A percentile compares a stretch with the other conserved stretches of the same genome.
Evolutionary conservation across 2,888 invertebrate species (phyloP).

Genomic region (Amphipyra berbera): DNA sequence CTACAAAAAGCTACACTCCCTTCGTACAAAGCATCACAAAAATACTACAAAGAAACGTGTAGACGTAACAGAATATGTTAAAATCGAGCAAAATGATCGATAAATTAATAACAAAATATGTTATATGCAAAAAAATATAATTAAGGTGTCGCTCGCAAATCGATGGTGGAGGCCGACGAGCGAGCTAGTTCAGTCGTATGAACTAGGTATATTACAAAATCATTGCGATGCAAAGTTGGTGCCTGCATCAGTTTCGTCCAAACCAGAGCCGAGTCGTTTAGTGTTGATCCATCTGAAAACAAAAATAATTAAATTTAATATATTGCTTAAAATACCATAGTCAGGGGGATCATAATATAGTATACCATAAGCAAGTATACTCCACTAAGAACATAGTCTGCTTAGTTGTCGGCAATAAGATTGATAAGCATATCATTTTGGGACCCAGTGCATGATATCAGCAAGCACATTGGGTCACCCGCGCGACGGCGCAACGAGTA

Average conservation of each 20-base stretch:
- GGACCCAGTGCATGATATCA: no score
- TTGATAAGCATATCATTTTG: no score
- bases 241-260: conserved; percentile 65
- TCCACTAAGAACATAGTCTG: no score
- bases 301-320: neutral
- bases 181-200: conserved; percentile 58
- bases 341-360: no score
- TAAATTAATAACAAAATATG: conserved; percentile 87
- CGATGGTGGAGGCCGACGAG: conserved; percentile 54
- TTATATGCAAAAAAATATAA: conserved; percentile 82
- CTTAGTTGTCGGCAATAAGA: no score
- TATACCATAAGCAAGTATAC: no score
- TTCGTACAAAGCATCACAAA: conserved; percentile 82
- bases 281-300: conserved; percentile 87
- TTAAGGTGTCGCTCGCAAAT: conserved; percentile 64
- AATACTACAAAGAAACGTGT: conserved; percentile 81
- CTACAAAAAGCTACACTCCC: conserved; percentile 73
- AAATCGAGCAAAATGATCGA: conserved; percentile 81
- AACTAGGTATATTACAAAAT: conserved; percentile 66
- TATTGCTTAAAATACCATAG: no score
- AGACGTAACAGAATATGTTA: conserved; percentile 79
- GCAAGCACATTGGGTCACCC: no score
- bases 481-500: no score
- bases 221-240: conserved; percentile 68
- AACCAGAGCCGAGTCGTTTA: conserved; percentile 71